These are phyloP conservation scores for Dione vanillae DNA, from an alignment of 2,888 invertebrate genomes.

Conservation along the genomic window DNA sequence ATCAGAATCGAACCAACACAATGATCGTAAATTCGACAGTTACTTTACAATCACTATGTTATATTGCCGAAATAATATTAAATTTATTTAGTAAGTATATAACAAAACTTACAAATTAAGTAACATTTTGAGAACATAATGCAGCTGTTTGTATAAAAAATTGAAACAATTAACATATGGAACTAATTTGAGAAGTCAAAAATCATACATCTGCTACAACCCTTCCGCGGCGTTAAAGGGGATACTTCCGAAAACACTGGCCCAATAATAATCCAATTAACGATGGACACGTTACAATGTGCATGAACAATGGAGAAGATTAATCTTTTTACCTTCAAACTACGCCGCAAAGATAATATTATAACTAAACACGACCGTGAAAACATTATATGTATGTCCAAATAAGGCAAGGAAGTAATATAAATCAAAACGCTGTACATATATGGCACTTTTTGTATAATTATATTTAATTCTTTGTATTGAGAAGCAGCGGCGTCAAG, in stretches of 20 bases:
- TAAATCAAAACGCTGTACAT: slow-evolving; percentile 19
- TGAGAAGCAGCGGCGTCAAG: neutral
- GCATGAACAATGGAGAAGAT: slow-evolving; percentile 56
- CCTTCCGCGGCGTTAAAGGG: slow-evolving; percentile 56
- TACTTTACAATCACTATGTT: no score
- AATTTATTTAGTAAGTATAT: neutral
- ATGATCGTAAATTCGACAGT: no score
- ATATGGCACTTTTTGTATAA: slow-evolving; percentile 7
- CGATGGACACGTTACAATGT: slow-evolving; percentile 52
- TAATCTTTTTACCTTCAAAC: slow-evolving; percentile 51
- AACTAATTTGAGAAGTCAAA: slow-evolving; percentile 66
- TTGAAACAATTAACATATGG: slow-evolving; percentile 65
- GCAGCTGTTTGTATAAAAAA: slow-evolving; percentile 49
- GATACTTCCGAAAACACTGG: slow-evolving; percentile 57
- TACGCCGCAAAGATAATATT: slow-evolving; percentile 14
- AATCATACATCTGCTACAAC: slow-evolving; percentile 78
- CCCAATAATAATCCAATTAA: slow-evolving; percentile 71
- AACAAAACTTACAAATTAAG: neutral
- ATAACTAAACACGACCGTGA: slow-evolving; percentile 31
- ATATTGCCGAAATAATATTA: neutral
- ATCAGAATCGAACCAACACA: no score
- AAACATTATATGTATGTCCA: neutral
- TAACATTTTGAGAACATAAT: slow-evolving; percentile 11
- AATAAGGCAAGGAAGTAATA: slow-evolving; percentile 5
- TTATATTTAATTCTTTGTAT: neutral